A percentile compares a stretch with the other conserved stretches of the same genome.
These are phyloP conservation scores for Tenthredo distinguenda DNA, from an alignment of 2,888 invertebrate genomes.

Conservation along the genomic window DNA sequence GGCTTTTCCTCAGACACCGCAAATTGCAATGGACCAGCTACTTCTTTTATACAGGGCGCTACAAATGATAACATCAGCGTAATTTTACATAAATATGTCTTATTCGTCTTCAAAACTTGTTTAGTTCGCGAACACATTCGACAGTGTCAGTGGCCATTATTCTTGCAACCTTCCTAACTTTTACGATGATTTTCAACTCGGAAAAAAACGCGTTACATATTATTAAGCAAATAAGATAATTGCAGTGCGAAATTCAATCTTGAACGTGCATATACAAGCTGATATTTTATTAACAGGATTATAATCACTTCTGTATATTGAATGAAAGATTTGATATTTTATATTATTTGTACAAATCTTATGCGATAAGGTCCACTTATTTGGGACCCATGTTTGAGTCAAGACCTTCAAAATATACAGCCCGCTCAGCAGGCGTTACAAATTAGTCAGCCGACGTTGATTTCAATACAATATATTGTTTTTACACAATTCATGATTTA, in stretches of 20 bases:
- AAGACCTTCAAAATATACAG: background rate
- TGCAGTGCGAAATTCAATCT: background rate
- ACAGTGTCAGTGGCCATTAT: background rate
- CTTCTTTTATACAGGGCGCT: slow-evolving; percentile 10
- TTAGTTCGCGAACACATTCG: background rate
- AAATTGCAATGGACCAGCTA: background rate
- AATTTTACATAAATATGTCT: background rate
- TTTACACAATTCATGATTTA: slow-evolving; percentile 18
- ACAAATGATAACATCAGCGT: background rate
- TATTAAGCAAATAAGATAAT: background rate
- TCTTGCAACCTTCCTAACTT: background rate
- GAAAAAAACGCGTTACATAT: background rate
- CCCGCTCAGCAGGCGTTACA: background rate
- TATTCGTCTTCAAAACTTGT: background rate
- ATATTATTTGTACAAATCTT: slow-evolving; percentile 32
- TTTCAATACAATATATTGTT: background rate
- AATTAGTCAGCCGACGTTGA: background rate
- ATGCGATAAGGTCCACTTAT: background rate
- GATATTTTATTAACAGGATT: background rate
- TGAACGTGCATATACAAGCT: slow-evolving; percentile 5
- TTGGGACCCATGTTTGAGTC: background rate
- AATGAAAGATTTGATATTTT: background rate
- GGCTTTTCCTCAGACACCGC: background rate
- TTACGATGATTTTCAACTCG: background rate
- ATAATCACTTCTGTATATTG: background rate